Base-by-base conservation (phyloP, 2,113 vertebrate genomes). In the Pseudorasbora parva region DNA sequence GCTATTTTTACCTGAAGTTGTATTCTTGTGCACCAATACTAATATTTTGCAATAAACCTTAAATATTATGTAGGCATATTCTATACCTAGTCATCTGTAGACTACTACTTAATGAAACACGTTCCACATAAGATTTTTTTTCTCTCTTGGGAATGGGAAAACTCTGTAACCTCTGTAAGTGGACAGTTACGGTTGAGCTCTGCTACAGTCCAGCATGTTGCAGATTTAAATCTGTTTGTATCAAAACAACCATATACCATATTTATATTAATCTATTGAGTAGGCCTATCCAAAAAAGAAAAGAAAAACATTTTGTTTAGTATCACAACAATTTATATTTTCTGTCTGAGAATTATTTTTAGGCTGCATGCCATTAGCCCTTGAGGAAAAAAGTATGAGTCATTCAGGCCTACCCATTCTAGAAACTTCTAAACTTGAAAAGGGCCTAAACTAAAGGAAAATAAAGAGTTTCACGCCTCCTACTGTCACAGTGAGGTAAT, bases 351-450 rank as follows among this genome's bases (percentile, higher is more conserved):
- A 57, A 54, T 59, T 41, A n/a, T 1, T 25, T 47, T 57, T 64
- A 74, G 27, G 37, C 57, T 47, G n/a, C 68, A 27, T 64, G n/a
- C 49, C 2, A 0, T 6, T 41, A 2, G 33, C 21, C 19, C 41
- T n/a, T 30, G 15, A 75, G 56, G 62, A 14, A 47, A 37, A 25
- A 15, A n/a, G 2, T 47, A 19, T 68, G 78, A 77, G 60, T 85
- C 78, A 81, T 49, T 27, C n/a, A 27, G 62, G 37, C 71, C 15
- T 59, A 45, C 47, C 25, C 57, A 41, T 77, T 82, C 84, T 57
- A 82, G 84, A 77, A 85, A 68, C 73, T 60, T 85, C 84, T 41
- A 11, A 64, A 37, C 3, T 21, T 19, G 10, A 4, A 37, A 9
- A 11, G 12, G 17, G 30, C 8, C 12, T 17, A 5, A 78, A 62